These are phyloP conservation scores for Xerus rutilus DNA, from an alignment of 2,797 vertebrate species.

Conservation along the genomic window DNA sequence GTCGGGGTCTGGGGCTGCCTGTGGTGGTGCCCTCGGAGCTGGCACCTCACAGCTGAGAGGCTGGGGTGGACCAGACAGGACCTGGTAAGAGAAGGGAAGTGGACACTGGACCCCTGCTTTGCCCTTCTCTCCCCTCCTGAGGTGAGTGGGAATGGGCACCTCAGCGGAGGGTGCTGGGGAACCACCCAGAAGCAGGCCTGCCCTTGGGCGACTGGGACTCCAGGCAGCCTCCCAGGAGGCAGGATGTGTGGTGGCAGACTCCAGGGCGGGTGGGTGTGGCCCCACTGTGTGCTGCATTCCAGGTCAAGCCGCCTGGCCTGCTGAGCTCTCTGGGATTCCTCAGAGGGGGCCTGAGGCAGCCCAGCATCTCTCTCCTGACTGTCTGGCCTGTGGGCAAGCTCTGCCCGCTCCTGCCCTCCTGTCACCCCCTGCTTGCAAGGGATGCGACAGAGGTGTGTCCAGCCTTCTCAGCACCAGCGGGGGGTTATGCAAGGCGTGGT, in stretches of 20 bases:
- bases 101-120: background rate
- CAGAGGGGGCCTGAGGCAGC: background rate
- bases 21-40: background rate
- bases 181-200: background rate
- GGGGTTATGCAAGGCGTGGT: background rate
- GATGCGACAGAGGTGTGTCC: background rate
- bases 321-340: background rate
- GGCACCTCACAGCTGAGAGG: background rate
- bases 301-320: background rate
- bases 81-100: background rate
- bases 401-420: background rate
- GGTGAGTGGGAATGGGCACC: background rate
- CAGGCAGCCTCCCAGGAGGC: background rate
- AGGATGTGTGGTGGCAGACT: background rate
- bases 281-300: background rate
- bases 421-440: background rate
- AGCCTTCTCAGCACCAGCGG: background rate
- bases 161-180: background rate
- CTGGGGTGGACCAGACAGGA: background rate
- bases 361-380: background rate
- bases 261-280: no score
- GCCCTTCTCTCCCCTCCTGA: background rate
- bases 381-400: background rate
- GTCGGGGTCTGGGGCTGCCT: fast-evolving
- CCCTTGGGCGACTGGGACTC: background rate